Base-by-base conservation (phyloP, 2,113 vertebrate genomes). In the Malaclemys terrapin region DNA sequence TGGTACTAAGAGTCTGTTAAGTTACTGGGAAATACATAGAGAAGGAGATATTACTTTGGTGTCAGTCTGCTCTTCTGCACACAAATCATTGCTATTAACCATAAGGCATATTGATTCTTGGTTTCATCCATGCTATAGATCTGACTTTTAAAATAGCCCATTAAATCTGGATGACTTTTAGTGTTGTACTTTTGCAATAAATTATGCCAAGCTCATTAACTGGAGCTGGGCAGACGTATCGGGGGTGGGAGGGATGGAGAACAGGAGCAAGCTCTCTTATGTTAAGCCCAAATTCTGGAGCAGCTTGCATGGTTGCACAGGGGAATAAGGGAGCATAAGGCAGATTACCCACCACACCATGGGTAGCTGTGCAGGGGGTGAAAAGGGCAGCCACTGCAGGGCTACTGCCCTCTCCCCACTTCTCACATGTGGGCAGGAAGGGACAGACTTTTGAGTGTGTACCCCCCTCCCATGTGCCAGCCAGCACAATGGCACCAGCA, bases 91-190 rank as follows among this genome's bases (percentile, higher is more conserved):
- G 89, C 83, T 87, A 50, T 29, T 80, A 27, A 22, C 19, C 84
- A 47, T 86, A 86, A 82, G 4, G 31, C 35, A 20, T n/a, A 59
- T 52, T 84, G 83, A 82, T 82, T 93, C 81, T 84, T 88, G 57
- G 62, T 25, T 47, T 14, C 62, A 31, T 47, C 54, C 53, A 3
- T 56, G 56, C 19, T 82, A 42, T 16, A 56, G 76, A 80, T n/a
- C 76, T 90, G 82, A 35, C 42, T 76, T 52, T 45, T 80, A 49
- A 94, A 93, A 86, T 80, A 62, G 69, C 19, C 87, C 76, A 62
- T 91, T 80, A 45, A 11, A 38, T 91, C 62, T 82, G 72, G 20
- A 79, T 94, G 49, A 27, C 0, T 65, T 65, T 72, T 79, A 82
- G 56, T 82, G 81, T 82, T 82, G 56, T 94, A 91, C 82, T 65